These are phyloP conservation scores for Frankliniella fusca DNA, from an alignment of 2,888 invertebrate genomes.

Conservation along the genomic window DNA sequence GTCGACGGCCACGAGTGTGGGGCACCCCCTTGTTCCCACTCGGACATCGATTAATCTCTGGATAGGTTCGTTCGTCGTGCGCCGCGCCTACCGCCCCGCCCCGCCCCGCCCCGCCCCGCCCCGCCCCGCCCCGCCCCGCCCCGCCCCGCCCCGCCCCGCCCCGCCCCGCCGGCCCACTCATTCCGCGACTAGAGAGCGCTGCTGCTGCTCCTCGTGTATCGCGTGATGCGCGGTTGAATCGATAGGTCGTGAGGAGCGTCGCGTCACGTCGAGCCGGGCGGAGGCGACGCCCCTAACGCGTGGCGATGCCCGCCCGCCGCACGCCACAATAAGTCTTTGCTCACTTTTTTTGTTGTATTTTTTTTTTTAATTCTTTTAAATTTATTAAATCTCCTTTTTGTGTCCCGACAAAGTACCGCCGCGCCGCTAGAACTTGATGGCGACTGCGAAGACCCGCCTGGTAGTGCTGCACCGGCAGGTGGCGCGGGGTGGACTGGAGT, in stretches of 20 bases:
- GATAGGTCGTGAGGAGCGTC: not conserved
- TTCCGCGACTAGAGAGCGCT: too few species aligned
- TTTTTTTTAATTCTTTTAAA: too few species aligned
- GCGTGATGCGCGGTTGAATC: not conserved
- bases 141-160: too few species aligned
- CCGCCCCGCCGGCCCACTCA: too few species aligned
- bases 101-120: not conserved
- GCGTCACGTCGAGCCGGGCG: not conserved
- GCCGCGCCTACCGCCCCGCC: too few species aligned
- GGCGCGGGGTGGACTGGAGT: not conserved
- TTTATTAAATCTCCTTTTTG: too few species aligned
- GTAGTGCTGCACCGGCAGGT: not conserved
- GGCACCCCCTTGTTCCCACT: not conserved
- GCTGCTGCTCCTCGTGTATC: too few species aligned
- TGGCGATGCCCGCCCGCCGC: not conserved
- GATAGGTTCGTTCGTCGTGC: not conserved
- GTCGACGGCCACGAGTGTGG: too few species aligned
- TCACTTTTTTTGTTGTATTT: too few species aligned
- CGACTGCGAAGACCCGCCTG: too few species aligned
- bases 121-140: too few species aligned
- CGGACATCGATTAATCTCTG: not conserved
- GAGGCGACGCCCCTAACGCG: not conserved
- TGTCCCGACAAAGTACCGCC: not conserved
- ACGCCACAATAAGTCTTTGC: too few species aligned
- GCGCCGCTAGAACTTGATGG: not conserved